A percentile compares a stretch with the other conserved stretches of the same genome.
Evolutionary conservation across 92 coral and sea anemone species (phyloP).

Genomic region (Phenganax subtilis): DNA sequence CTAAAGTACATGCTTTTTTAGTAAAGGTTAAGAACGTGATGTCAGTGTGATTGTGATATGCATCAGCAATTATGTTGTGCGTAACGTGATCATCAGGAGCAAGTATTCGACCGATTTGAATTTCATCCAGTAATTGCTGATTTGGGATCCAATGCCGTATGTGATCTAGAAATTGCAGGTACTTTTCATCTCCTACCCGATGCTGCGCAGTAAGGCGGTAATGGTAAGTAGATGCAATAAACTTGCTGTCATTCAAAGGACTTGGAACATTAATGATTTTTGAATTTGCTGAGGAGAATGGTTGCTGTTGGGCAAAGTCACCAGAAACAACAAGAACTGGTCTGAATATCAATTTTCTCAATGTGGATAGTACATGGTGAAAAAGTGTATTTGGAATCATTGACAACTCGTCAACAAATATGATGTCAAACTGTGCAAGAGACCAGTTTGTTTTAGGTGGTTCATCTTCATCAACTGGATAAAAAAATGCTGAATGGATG

Average conservation of each 20-base stretch:
- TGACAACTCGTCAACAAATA: slow-evolving; percentile 28
- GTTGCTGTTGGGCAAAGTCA: slow-evolving; percentile 21
- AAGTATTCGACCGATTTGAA: slow-evolving; percentile 14
- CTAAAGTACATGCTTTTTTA: not conserved
- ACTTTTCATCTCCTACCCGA: not conserved
- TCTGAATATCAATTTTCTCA: not conserved
- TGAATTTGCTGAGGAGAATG: not conserved
- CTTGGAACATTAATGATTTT: not conserved
- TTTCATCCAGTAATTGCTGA: not conserved
- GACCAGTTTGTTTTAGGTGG: slow-evolving; percentile 21
- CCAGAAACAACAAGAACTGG: slow-evolving; percentile 20
- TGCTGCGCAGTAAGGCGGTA: slow-evolving; percentile 13
- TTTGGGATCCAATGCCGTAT: slow-evolving; percentile 15
- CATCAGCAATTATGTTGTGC: not conserved
- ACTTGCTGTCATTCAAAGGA: not conserved
- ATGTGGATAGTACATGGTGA: not conserved
- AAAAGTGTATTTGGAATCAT: slow-evolving; percentile 11
- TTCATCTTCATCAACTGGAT: slow-evolving; percentile 1
- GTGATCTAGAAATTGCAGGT: slow-evolving; percentile 22
- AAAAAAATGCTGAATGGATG: slow-evolving; percentile 29
- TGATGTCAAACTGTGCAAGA: not conserved
- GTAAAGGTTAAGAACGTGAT: slow-evolving; percentile 9
- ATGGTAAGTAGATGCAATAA: slow-evolving; percentile 6
- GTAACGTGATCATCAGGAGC: not conserved
- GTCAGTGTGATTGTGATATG: not conserved